Percentiles rank a stretch among this genome's conserved stretches.
phyloP scores from a whole-genome alignment of 1,140 invertebrate species.

The Drosophila sproati region DNA sequence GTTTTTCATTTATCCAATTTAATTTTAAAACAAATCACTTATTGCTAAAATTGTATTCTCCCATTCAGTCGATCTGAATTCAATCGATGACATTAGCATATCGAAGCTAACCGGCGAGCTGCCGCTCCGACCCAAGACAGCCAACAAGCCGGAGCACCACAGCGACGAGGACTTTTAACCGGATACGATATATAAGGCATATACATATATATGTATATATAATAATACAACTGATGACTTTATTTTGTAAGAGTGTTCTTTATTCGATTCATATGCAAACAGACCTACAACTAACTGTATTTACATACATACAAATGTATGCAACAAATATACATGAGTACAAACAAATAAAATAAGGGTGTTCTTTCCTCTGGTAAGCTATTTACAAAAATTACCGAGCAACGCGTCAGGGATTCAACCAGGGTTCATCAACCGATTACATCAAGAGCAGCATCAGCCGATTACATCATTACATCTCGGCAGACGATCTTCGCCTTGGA shows the following conservation, averaged over 20 bases:
- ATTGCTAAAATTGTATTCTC: neutral
- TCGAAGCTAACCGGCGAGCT: conserved; percentile 79
- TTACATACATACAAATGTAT: too few relatives aligned
- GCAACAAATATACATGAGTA: too few relatives aligned
- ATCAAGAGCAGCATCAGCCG: neutral
- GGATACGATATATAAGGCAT: neutral
- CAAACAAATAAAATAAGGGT: too few relatives aligned
- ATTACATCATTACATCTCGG: conserved; percentile 70
- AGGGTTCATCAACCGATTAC: too few relatives aligned
- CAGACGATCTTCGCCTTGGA: conserved; percentile 78
- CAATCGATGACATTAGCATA: conserved; percentile 82
- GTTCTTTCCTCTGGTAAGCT: conserved; percentile 2
- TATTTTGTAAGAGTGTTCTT: conserved; percentile 57
- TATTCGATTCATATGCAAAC: conserved; percentile 64
- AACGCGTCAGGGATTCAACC: too few relatives aligned
- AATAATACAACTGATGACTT: neutral
- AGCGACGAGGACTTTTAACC: conserved; percentile 83
- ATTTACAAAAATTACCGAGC: conserved; percentile 47
- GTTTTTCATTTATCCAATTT: neutral
- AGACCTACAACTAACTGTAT: conserved; percentile 16
- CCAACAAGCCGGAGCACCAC: conserved; percentile 72
- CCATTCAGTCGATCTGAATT: conserved; percentile 74
- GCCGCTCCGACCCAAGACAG: conserved; percentile 71
- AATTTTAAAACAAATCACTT: neutral
- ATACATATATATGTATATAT: too few relatives aligned